phyloP scores from a whole-genome alignment of 2,113 vertebrate species.

The Anoplopoma fimbria region DNA sequence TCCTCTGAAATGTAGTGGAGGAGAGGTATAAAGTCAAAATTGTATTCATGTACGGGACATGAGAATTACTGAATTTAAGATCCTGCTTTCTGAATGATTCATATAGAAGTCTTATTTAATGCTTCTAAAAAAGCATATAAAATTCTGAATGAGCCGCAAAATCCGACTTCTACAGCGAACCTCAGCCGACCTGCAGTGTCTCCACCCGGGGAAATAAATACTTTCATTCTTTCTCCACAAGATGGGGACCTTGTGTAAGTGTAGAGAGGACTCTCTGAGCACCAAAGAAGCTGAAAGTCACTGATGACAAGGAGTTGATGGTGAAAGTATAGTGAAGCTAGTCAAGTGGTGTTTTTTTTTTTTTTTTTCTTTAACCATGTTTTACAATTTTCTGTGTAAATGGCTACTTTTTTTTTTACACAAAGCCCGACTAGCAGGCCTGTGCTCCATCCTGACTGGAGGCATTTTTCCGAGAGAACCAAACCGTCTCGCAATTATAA shows the following conservation, averaged over 20 bases:
- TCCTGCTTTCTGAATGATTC: constrained; percentile 7
- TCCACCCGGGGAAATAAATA: background rate
- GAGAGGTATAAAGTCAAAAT: background rate
- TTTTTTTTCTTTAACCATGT: constrained; percentile 29
- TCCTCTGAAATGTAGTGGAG: background rate
- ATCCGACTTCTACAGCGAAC: background rate
- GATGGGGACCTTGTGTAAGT: constrained; percentile 73
- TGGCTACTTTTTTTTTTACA: constrained; percentile 71
- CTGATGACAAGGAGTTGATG: constrained; percentile 63
- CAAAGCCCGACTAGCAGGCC: constrained; percentile 69
- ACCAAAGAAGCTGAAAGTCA: constrained; percentile 42
- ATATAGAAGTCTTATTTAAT: constrained; percentile 11
- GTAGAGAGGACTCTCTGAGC: constrained; percentile 9
- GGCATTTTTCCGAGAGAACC: constrained; percentile 72
- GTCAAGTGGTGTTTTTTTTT: no score
- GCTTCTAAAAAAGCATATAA: background rate
- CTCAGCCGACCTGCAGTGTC: constrained; percentile 20
- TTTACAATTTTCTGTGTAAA: constrained; percentile 71
- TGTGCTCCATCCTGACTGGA: constrained; percentile 69
- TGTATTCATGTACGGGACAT: background rate
- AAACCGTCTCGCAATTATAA: constrained; percentile 77
- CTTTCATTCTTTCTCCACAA: constrained; percentile 55
- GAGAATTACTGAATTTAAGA: background rate
- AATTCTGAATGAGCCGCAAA: background rate
- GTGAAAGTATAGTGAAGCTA: constrained; percentile 67